phyloP scores from a whole-genome alignment of 2,113 vertebrate genomes.

The Mungos mungo region DNA sequence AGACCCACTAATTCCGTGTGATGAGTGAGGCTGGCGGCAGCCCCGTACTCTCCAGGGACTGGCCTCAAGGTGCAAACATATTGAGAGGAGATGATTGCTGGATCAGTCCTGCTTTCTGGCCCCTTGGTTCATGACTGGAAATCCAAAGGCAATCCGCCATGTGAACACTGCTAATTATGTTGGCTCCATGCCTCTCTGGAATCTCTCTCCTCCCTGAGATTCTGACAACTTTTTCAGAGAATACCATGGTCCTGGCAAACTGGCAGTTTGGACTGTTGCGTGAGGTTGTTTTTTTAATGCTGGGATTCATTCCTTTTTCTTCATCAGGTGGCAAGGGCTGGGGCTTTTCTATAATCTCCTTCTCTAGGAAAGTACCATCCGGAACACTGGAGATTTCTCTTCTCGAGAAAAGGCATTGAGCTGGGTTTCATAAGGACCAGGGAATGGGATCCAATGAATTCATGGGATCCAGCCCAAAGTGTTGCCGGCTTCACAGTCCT shows the following conservation, averaged over 20 bases:
- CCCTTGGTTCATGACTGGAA: conserved; percentile 71
- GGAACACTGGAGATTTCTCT: not conserved
- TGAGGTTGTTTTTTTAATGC: not conserved
- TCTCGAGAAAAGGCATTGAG: not conserved
- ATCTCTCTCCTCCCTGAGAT: conserved; percentile 40
- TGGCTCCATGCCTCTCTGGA: conserved; percentile 67
- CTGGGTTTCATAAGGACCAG: not conserved
- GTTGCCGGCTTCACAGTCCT: not conserved
- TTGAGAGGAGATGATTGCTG: conserved; percentile 72
- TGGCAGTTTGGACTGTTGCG: not conserved
- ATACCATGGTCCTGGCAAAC: not conserved
- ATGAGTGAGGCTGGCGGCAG: conserved; percentile 83
- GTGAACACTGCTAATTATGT: conserved; percentile 69
- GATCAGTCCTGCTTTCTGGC: conserved; percentile 61
- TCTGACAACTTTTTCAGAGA: conserved; percentile 53
- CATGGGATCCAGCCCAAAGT: not conserved
- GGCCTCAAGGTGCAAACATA: conserved; percentile 81
- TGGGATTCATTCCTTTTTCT: not conserved
- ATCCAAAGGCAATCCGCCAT: conserved; percentile 76
- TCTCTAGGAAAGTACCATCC: not conserved
- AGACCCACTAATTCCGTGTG: conserved; percentile 84
- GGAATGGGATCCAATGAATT: not conserved
- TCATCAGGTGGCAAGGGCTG: not conserved
- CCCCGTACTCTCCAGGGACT: conserved; percentile 72
- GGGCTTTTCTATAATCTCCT: not conserved